These are phyloP conservation scores for Tridacna gigas DNA, from an alignment of 2,888 invertebrate genomes.

Conservation along the genomic window DNA sequence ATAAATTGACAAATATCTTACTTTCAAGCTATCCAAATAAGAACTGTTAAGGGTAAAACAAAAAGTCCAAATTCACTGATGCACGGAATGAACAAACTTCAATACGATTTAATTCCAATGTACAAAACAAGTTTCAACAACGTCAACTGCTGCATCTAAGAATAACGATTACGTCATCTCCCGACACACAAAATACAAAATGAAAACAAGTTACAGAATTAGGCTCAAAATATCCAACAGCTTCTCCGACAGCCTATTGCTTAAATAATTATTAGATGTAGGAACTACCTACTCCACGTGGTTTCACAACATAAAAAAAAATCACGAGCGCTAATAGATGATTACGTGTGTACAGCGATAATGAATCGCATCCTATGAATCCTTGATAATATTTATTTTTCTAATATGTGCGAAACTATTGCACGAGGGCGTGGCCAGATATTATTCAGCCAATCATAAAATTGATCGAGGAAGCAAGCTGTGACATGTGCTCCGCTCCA, in stretches of 20 bases:
- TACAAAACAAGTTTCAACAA: conserved; percentile 13
- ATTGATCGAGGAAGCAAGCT: background rate
- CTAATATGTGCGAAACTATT: background rate
- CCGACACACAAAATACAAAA: background rate
- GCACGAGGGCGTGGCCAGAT: background rate
- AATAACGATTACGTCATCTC: conserved; percentile 18
- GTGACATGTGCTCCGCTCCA: background rate
- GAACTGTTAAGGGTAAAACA: too few species aligned
- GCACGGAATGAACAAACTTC: too few species aligned
- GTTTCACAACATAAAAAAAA: background rate
- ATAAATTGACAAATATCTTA: too few species aligned
- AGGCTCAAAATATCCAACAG: background rate
- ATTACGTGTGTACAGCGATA: background rate
- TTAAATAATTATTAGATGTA: background rate
- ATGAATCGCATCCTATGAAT: conserved; percentile 6
- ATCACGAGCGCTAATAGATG: background rate
- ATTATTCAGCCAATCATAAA: background rate
- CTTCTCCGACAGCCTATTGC: background rate
- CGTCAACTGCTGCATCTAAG: background rate
- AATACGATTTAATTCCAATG: background rate
- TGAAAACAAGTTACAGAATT: conserved; percentile 6
- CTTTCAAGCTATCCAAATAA: too few species aligned
- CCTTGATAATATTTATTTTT: conserved; percentile 3
- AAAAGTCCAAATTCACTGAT: too few species aligned
- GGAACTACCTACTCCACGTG: background rate